Evolutionary conservation across 2,888 invertebrate genomes (phyloP), one percentile per base, ranked within the genome.

Genomic region (Trilocha varians): DNA sequence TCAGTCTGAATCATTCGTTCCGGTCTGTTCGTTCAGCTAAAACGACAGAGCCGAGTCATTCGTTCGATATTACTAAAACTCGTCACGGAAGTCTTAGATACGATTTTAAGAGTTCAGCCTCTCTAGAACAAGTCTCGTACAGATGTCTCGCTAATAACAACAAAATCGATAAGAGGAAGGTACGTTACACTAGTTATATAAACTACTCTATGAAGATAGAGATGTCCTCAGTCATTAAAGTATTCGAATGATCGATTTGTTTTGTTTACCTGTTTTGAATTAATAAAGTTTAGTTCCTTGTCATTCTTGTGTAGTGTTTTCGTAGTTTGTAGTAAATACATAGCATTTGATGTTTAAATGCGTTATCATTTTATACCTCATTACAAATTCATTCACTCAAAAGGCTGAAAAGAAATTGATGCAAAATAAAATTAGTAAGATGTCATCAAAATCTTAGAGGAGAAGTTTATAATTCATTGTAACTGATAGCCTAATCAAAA

Each of bases 81-180:
- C 59, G 73, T 18, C 63, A 65, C 13, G 67, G 70, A 1, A 78
- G 76, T 32, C 42, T 77, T 47, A 58, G 65, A 9, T 58, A 63
- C 16, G 74, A 78, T 32, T 70, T 68, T 33, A 76, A 73, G 48
- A 69, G 69, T 45, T 70, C 77, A 0, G 64, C 74, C 0, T 75
- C 78, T 0, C 52, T 77, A 39, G 80, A 78, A 44, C 78, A 79
- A 49, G 73, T 77, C 9, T 74, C 80, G 0, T 76, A 75, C 42
- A 62, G 59, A 39, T 65, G 65, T 47, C 50, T 78, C 11, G 63
- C 78, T 41, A 73, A 74, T 32, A 73, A 65, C 35, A 64, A 52
- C 15, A 64, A 59, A 16, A 63, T 49, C 40, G 67, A 72, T 35
- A 72, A 62, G 48, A 65, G 54, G 50, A 76, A 76, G 78, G 79